These are phyloP conservation scores for Gymnocephalus cernua DNA, from an alignment of 2,113 vertebrate genomes.

Conservation along the genomic window DNA sequence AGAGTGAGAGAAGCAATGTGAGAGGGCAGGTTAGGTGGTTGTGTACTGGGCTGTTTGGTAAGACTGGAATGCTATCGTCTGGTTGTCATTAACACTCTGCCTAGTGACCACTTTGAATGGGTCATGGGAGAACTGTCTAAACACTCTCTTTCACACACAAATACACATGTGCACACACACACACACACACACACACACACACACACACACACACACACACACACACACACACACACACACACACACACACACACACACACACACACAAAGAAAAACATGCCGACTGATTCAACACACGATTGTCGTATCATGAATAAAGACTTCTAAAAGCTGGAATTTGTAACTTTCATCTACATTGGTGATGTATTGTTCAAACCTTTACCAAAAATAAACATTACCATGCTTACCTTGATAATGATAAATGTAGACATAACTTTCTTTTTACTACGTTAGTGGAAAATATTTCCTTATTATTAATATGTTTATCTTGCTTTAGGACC, in stretches of 20 bases:
- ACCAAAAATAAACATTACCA: not conserved
- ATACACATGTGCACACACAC: not conserved
- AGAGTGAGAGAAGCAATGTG: conserved; percentile 21
- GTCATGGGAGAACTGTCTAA: conserved; percentile 60
- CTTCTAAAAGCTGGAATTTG: not conserved
- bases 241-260: conserved; percentile 10
- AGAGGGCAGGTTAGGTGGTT: conserved; percentile 57
- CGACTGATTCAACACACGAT: not conserved
- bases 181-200: conserved; percentile 37
- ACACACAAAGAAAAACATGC: not conserved
- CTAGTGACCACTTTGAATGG: conserved; percentile 65
- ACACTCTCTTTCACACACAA: conserved; percentile 45
- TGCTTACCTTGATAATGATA: conserved; percentile 5
- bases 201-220: conserved; percentile 23
- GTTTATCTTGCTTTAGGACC: not conserved
- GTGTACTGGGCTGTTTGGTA: conserved; percentile 63
- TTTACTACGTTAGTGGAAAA: not conserved
- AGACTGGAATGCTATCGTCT: conserved; percentile 77
- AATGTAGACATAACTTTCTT: not conserved
- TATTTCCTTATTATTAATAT: not conserved
- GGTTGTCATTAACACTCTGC: conserved; percentile 81
- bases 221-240: conserved; percentile 40
- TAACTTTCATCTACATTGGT: not conserved
- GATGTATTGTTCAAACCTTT: not conserved
- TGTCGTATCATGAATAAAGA: not conserved